phyloP scores from a whole-genome alignment of 2,888 invertebrate species.

The Ormia ochracea region DNA sequence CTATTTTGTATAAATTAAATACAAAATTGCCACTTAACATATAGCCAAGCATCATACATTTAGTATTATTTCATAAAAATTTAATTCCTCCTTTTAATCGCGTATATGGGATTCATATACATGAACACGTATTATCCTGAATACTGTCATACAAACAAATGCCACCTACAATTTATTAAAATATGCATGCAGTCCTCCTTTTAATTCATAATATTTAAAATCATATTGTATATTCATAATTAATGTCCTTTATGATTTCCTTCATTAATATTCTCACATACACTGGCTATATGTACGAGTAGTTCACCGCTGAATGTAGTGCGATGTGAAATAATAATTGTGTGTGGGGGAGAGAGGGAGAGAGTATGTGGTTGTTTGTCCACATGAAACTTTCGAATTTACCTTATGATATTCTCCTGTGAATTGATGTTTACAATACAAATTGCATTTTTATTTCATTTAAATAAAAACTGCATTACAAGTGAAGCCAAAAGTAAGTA shows the following conservation, averaged over 20 bases:
- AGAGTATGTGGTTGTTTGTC: background rate
- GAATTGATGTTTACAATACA: slow-evolving; percentile 43
- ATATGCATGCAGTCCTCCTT: background rate
- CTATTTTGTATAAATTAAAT: slow-evolving; percentile 12
- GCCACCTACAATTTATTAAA: background rate
- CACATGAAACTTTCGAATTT: background rate
- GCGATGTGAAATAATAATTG: background rate
- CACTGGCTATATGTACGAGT: background rate
- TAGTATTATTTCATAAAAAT: background rate
- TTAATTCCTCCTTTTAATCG: background rate
- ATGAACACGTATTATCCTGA: background rate
- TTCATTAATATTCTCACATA: background rate
- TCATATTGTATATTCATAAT: slow-evolving; percentile 44
- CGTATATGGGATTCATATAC: background rate
- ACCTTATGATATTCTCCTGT: slow-evolving; percentile 7
- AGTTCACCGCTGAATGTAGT: background rate
- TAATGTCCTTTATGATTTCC: slow-evolving; percentile 20
- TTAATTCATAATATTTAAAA: slow-evolving; percentile 34
- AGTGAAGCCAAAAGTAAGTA: background rate
- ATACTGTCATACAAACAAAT: background rate
- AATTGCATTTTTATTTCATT: slow-evolving; percentile 52
- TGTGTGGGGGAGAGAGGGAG: no score
- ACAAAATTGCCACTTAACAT: slow-evolving; percentile 25
- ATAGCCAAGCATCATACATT: background rate
- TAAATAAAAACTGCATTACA: slow-evolving; percentile 27